A percentile compares a stretch with the other conserved stretches of the same genome.
Conservation (phyloP, 2,888 invertebrate genomes). For the Euspilapteryx auroguttella region DNA sequence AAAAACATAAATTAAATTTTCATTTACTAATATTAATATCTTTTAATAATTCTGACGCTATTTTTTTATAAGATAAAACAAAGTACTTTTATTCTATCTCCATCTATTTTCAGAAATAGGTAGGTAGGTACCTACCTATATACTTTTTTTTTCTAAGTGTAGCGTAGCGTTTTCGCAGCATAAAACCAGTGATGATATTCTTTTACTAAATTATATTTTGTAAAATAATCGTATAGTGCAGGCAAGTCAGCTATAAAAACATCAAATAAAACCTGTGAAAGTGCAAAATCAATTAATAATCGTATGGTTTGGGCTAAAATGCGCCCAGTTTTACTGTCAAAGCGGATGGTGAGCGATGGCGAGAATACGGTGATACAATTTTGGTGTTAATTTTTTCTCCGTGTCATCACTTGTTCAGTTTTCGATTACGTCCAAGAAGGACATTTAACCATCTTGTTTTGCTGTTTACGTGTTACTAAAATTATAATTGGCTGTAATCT, state of each 20-base stretch:
- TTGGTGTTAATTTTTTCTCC: slow-evolving; percentile 61
- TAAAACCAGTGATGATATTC: slow-evolving; percentile 66
- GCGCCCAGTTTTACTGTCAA: slow-evolving; percentile 55
- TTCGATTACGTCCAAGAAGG: slow-evolving; percentile 38
- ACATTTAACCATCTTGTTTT: slow-evolving; percentile 37
- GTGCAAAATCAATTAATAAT: slow-evolving; percentile 47
- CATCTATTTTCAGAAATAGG: slow-evolving; percentile 73
- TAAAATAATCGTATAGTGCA: slow-evolving; percentile 53
- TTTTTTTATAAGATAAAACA: no score
- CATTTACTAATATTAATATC: no score
- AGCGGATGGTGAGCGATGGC: slow-evolving; percentile 62
- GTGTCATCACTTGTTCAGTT: slow-evolving; percentile 53
- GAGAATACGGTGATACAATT: slow-evolving; percentile 62
- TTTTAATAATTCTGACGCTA: no score
- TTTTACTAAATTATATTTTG: slow-evolving; percentile 57
- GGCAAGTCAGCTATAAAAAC: slow-evolving; percentile 39
- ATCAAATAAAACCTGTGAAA: slow-evolving; percentile 47
- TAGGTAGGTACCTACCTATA: no score
- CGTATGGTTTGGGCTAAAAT: slow-evolving; percentile 56
- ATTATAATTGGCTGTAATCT: slow-evolving; percentile 33
- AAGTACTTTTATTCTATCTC: slow-evolving; percentile 61
- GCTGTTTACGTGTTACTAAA: slow-evolving; percentile 36
- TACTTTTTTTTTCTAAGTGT: slow-evolving; percentile 62
- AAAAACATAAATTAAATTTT: no score
- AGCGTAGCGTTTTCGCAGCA: slow-evolving; percentile 65